phyloP scores from a whole-genome alignment of 1,140 invertebrate genomes.

The Lordiphosa stackelbergi region DNA sequence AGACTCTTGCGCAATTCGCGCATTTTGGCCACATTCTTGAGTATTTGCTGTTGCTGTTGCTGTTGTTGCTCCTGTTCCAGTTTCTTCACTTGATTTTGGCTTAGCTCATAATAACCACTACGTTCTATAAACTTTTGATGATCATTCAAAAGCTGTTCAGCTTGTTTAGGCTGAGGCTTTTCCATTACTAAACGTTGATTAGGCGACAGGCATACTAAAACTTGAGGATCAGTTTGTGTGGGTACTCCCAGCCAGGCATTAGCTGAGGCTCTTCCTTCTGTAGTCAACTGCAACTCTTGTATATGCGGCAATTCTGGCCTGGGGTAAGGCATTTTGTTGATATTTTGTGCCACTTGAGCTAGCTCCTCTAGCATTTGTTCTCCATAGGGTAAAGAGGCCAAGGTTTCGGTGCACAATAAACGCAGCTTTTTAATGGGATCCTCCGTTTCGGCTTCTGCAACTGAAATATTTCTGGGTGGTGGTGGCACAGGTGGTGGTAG shows the following conservation, averaged over 20 bases:
- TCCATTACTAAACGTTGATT: slow-evolving; percentile 81
- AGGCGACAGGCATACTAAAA: slow-evolving; percentile 84
- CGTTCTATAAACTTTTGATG: slow-evolving; percentile 84
- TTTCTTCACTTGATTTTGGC: slow-evolving; percentile 60
- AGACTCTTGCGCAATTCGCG: slow-evolving; percentile 75
- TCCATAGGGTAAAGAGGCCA: slow-evolving; percentile 83
- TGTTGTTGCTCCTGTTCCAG: slow-evolving; percentile 59
- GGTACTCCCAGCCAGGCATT: slow-evolving; percentile 80
- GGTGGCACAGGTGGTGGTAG: slow-evolving; percentile 8
- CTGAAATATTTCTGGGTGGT: slow-evolving; percentile 30
- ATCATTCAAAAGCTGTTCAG: slow-evolving; percentile 82
- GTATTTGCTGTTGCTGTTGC: too few relatives aligned
- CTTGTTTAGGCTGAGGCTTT: slow-evolving; percentile 41
- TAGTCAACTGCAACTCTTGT: slow-evolving; percentile 51
- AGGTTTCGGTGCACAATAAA: slow-evolving; percentile 81
- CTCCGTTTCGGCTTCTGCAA: slow-evolving; percentile 42
- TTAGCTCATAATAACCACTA: slow-evolving; percentile 79
- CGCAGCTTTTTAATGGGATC: slow-evolving; percentile 69
- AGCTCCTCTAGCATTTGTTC: slow-evolving; percentile 82
- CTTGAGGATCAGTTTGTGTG: slow-evolving; percentile 79
- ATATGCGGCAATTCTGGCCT: slow-evolving; percentile 63
- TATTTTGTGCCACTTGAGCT: slow-evolving; percentile 81
- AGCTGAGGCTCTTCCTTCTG: not conserved
- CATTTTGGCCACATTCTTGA: slow-evolving; percentile 68
- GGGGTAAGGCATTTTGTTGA: slow-evolving; percentile 75